Base-by-base conservation (phyloP, 1,140 invertebrate species). In the Periplaneta americana region DNA sequence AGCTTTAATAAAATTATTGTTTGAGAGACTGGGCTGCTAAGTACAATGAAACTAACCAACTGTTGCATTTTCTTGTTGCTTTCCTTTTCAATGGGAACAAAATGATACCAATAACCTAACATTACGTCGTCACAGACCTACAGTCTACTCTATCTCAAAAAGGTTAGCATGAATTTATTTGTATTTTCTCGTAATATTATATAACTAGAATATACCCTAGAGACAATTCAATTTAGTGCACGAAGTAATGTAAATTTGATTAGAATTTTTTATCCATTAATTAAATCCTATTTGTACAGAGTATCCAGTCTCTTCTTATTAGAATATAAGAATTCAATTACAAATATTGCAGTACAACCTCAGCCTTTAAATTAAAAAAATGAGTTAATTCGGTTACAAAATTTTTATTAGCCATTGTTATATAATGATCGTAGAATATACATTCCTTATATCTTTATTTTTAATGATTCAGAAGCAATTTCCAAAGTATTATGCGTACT, bases 121-220 rank as follows among this genome's bases (percentile, higher is more conserved):
- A n/a, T 66, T 66, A 66, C 22, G 28, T 66, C 48, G 22, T 66
- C 48, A 66, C 76, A 78, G 76, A 78, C 76, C 76, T 78, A 37
- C 86, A 88, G 89, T 87, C 87, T 89, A 84, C 87, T 89, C 83
- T 88, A 89, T 87, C 86, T 89, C 84, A 89, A 89, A 88, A 89
- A 89, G 87, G 88, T 90, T 88, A 86, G 86, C 82, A 83, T 76
- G 18, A 80, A 84, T 87, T 86, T 87, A 85, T 80, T 83, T 32
- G 80, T 81, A 66, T 84, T 83, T 83, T 31, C 74, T 83, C 31
- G 80, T 66, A 66, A 66, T 66, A n/a, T 17, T 1, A 48, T 48
- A 48, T 39, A 15, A 0, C 5, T 17, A 48, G 22, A 66, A 11
- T 66, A 66, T n/a, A 22, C 48, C 28, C 6, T 28, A 66, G 22